Conservation (phyloP, 2,797 vertebrate genomes). For the Poecile montanus region DNA sequence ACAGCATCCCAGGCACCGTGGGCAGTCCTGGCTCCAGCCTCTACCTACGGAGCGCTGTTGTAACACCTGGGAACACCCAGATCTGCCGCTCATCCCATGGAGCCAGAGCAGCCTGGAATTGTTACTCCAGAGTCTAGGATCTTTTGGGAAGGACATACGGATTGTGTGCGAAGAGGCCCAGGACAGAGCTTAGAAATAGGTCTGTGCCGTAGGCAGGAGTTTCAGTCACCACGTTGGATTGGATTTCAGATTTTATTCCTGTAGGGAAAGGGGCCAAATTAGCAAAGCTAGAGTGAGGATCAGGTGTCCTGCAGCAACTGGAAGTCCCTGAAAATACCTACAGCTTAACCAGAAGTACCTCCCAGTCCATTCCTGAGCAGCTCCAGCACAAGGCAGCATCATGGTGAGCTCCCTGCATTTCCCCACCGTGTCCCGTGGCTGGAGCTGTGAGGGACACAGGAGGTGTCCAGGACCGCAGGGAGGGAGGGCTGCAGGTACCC, state of each 20-base stretch:
- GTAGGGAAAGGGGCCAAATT: background rate
- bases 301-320: background rate
- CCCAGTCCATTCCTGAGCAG: background rate
- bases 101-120: background rate
- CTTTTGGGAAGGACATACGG: background rate
- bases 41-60: fast-evolving
- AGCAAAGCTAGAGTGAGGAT: background rate
- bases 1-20: background rate
- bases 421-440: background rate
- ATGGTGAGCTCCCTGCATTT: background rate
- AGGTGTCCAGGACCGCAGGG: background rate
- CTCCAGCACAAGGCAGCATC: background rate
- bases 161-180: background rate
- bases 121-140: background rate
- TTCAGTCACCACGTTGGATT: fast-evolving
- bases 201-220: background rate
- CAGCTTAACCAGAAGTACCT: background rate
- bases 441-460: background rate
- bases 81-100: fast-evolving
- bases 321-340: background rate
- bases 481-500: background rate
- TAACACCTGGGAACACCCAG: fast-evolving
- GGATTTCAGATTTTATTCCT: background rate
- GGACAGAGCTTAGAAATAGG: background rate
- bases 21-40: background rate